Evolutionary conservation across 2,113 vertebrate genomes (phyloP).

Genomic region (Ibidorhyncha struthersii): DNA sequence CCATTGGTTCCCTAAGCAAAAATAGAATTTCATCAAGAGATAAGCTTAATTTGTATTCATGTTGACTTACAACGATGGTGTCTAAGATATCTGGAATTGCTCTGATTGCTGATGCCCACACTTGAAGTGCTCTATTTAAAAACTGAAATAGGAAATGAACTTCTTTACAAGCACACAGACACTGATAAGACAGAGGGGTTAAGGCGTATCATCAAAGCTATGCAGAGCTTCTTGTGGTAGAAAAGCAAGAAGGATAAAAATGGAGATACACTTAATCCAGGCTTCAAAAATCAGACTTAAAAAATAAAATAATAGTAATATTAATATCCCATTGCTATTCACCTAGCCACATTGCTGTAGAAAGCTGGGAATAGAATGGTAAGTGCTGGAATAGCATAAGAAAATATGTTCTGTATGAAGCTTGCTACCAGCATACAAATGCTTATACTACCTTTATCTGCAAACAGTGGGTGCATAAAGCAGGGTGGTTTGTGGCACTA

Average conservation of each 20-base stretch:
- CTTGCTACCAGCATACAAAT: not conserved
- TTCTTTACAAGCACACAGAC: constrained; percentile 9
- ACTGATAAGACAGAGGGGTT: constrained; percentile 11
- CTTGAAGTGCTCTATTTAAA: not conserved
- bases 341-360: not conserved
- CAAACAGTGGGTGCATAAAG: not conserved
- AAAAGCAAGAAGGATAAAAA: not conserved
- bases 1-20: constrained; percentile 26
- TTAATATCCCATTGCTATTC: not conserved
- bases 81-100: not conserved
- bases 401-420: not conserved
- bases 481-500: not conserved
- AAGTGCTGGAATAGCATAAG: not conserved
- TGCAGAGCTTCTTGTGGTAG: not conserved
- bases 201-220: constrained; percentile 33
- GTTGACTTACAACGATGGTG: not conserved
- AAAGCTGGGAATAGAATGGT: not conserved
- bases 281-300: not conserved
- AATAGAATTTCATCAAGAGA: constrained; percentile 36
- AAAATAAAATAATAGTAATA: not conserved
- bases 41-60: constrained; percentile 44
- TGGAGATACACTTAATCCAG: constrained; percentile 1
- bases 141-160: not conserved
- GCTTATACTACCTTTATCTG: not conserved
- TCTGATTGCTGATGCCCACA: constrained; percentile 5